Evolutionary conservation across 2,113 vertebrate genomes (phyloP).

Genomic region (Erinaceus europaeus): DNA sequence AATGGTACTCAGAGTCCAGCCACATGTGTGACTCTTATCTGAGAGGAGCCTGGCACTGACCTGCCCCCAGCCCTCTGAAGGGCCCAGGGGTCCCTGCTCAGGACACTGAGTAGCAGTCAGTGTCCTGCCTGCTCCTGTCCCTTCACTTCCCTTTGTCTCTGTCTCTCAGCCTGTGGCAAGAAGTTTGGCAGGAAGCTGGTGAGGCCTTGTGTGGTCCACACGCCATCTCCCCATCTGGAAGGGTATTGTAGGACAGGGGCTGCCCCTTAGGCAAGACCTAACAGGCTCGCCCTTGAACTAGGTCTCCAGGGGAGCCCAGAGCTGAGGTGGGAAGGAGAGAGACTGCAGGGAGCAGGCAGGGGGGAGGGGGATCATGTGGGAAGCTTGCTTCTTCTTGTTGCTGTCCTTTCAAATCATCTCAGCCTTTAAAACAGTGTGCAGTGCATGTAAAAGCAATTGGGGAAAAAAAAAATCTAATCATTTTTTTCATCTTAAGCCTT

Average conservation of each 20-base stretch:
- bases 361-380: rapidly evolving
- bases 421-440: neutral
- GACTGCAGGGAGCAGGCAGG: too few relatives aligned
- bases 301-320: neutral
- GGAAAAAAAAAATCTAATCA: too few relatives aligned
- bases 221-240: neutral
- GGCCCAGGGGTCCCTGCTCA: neutral
- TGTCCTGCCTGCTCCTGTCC: too few relatives aligned
- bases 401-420: neutral
- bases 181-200: neutral
- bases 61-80: neutral
- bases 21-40: neutral
- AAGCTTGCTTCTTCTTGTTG: too few relatives aligned
- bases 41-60: neutral
- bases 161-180: too few relatives aligned
- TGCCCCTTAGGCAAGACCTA: neutral
- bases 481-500: too few relatives aligned
- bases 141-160: neutral
- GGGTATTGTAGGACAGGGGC: too few relatives aligned
- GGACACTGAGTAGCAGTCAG: neutral
- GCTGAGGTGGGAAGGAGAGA: neutral
- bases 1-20: neutral
- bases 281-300: neutral
- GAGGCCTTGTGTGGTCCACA: rapidly evolving
- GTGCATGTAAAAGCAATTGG: too few relatives aligned